Evolutionary conservation across 2,113 vertebrate species (phyloP).

Genomic region (Lanius collurio): DNA sequence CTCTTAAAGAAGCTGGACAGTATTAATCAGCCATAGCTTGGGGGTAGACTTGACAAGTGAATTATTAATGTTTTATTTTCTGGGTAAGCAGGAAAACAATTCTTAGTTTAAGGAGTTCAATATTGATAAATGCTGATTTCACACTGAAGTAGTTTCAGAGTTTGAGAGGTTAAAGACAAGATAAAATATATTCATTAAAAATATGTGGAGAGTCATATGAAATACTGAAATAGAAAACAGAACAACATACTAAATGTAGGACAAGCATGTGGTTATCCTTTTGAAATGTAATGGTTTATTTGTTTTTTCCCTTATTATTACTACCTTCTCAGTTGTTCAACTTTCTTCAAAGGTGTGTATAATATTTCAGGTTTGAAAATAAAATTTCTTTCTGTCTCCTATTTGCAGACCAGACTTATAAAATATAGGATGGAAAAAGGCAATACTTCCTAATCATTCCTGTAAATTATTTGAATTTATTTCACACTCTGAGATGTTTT

Average conservation of each 20-base stretch:
- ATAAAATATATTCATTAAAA: conserved; percentile 1
- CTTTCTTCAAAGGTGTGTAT: not conserved
- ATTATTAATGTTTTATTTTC: conserved; percentile 9
- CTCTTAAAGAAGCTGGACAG: not conserved
- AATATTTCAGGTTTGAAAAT: conserved; percentile 15
- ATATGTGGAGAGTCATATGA: not conserved
- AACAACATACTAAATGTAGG: not conserved
- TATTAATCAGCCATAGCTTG: not conserved
- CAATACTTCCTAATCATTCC: not conserved
- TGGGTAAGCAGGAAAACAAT: not conserved
- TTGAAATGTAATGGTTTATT: not conserved
- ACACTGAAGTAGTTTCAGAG: not conserved
- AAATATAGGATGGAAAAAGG: not conserved
- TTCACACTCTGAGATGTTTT: not conserved
- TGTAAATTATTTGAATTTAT: not conserved
- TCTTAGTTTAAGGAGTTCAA: not conserved
- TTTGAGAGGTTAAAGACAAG: not conserved
- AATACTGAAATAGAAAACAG: not conserved
- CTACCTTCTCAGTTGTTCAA: not conserved
- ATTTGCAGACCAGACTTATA: not conserved
- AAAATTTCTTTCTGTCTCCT: not conserved
- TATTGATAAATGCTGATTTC: conserved; percentile 28
- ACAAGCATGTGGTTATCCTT: not conserved
- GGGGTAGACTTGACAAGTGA: not conserved
- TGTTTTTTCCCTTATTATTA: not conserved